phyloP scores from a whole-genome alignment of 2,797 vertebrate species.

The Lutjanus argentimaculatus region DNA sequence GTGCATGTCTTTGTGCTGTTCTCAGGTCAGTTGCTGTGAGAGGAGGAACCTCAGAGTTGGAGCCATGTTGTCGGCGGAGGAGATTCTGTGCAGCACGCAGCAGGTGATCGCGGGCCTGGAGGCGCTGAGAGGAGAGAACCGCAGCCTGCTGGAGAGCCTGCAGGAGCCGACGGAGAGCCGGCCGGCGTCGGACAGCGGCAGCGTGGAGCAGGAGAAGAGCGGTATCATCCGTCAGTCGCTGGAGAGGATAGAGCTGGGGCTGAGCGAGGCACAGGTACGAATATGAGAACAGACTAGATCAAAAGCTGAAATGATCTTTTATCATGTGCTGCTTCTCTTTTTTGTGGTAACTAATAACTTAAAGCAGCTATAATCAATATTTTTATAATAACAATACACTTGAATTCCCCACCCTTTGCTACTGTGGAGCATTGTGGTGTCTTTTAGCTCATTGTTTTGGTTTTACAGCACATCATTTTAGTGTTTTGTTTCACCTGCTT shows the following conservation, averaged over 20 bases:
- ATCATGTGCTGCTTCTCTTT: too few species aligned
- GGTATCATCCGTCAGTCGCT: slow-evolving; percentile 83
- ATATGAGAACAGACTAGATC: too few species aligned
- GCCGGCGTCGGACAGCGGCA: slow-evolving; percentile 51
- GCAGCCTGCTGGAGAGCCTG: slow-evolving; percentile 81
- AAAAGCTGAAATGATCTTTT: background rate
- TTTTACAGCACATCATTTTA: too few species aligned
- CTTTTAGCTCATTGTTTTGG: too few species aligned
- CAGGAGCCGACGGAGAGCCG: slow-evolving; percentile 73
- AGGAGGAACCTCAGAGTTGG: slow-evolving; percentile 12
- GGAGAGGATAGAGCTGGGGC: slow-evolving; percentile 88
- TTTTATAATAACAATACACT: too few species aligned
- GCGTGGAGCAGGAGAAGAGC: slow-evolving; percentile 86
- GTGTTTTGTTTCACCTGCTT: too few species aligned
- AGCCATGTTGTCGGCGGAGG: slow-evolving; percentile 86
- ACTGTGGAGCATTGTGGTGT: too few species aligned
- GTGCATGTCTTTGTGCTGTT: slow-evolving; percentile 6
- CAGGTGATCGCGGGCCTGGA: slow-evolving; percentile 88
- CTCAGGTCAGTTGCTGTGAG: slow-evolving; percentile 35
- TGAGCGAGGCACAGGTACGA: slow-evolving; percentile 87
- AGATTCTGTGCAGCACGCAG: slow-evolving; percentile 85
- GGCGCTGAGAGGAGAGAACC: slow-evolving; percentile 85
- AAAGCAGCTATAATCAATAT: too few species aligned
- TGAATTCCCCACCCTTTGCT: too few species aligned
- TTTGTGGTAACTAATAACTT: too few species aligned